Evolutionary conservation across 23 tunicate species (phyloP), one percentile per base, ranked within the genome.

Genomic region (Oikopleura dioica): DNA sequence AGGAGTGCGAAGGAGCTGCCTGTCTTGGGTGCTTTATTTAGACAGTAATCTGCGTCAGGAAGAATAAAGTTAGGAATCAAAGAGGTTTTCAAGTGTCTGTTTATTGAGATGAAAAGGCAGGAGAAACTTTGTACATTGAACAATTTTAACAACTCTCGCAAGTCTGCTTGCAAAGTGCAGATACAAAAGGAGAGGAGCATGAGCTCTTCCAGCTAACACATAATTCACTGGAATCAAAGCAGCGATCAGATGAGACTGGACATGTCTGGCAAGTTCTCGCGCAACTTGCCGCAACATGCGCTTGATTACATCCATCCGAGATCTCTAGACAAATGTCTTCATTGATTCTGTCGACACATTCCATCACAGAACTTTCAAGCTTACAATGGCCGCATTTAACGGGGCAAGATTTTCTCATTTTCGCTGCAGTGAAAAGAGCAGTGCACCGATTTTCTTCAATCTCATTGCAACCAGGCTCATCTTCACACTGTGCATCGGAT

Each of bases 181-280:
- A 12, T 2, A 63, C 72, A 28, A 16, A 63, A 31, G 16, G 72
- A 28, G 16, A 31, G 33, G 16, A 31, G 26, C 72, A 63, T 2
- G 16, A 12, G 4, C 30, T 12, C 5, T 31, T 24, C 72, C 72
- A 63, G 16, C 2, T 2, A 24, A 12, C 30, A 28, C 72, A 63
- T 2, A 12, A 28, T 31, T 2, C 2, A 16, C 5, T 28, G 4
- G 72, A 16, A 28, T 63, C 72, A 23, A 28, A 2, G 26, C 72
- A 63, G 29, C 26, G 30, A 63, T 23, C 2, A 2, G 72, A 12
- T 23, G 2, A 12, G 4, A 2, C 26, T 28, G 72, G 72, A 63
- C 72, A 63, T 63, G 16, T 63, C 30, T 63, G 16, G 72, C 72
- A 63, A 2, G 72, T 63, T 63, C 26, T 63, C 5, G 72, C 72